Conservation (phyloP, 2,797 vertebrate genomes). For the Avahi laniger region DNA sequence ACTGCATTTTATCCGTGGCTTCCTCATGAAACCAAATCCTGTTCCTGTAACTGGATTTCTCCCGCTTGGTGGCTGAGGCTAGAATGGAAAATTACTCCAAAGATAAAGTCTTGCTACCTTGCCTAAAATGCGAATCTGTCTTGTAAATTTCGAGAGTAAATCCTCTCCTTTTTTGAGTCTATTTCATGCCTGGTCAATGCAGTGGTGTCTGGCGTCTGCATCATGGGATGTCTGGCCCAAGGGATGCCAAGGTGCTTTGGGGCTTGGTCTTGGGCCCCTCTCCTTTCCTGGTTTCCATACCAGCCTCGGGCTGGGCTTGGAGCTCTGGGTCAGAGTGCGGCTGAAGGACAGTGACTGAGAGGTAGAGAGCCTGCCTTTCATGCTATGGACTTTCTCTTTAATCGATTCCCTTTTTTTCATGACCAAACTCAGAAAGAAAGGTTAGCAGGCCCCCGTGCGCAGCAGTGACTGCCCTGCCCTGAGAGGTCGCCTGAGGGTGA, state of each 20-base stretch:
- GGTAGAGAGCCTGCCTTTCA: not conserved
- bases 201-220: not conserved
- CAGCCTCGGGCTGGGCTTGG: not conserved
- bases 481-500: not conserved
- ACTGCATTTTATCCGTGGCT: conserved; percentile 78
- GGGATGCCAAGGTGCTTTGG: not conserved
- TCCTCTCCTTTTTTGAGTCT: not conserved
- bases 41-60: conserved; percentile 63
- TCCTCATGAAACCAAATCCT: not conserved
- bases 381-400: not conserved
- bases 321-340: not conserved
- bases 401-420: not conserved
- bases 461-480: too few species aligned
- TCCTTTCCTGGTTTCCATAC: not conserved
- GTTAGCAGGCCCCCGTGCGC: not conserved
- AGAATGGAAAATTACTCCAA: not conserved
- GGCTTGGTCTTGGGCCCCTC: conserved; percentile 19
- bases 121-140: not conserved
- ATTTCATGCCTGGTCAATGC: not conserved
- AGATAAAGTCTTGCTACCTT: not conserved
- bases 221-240: not conserved
- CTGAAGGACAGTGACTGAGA: not conserved
- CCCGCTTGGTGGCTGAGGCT: conserved; percentile 63
- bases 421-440: not conserved
- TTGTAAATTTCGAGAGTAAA: not conserved